Conservation (phyloP, 1,140 invertebrate genomes). For the Cydia splendana region DNA sequence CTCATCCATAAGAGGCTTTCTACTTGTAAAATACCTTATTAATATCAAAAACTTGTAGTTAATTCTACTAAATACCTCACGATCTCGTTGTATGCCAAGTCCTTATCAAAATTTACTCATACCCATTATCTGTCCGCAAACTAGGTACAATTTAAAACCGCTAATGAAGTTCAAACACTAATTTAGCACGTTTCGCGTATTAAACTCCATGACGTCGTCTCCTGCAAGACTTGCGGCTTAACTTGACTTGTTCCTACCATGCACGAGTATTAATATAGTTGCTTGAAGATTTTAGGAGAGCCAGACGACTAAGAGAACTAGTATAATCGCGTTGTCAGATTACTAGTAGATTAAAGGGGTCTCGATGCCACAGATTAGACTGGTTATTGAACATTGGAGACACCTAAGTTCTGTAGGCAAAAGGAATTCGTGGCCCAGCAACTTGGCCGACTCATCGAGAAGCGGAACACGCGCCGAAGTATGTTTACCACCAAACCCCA, state of each 20-base stretch:
- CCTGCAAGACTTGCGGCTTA: slow-evolving; percentile 28
- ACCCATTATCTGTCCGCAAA: background rate
- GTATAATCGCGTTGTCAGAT: background rate
- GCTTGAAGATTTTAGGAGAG: background rate
- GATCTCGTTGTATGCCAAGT: background rate
- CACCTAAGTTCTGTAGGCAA: background rate
- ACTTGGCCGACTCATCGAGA: background rate
- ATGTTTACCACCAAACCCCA: slow-evolving; percentile 11
- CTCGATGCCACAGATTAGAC: background rate
- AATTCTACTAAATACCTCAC: background rate
- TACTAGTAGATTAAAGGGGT: background rate
- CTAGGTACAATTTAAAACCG: slow-evolving; percentile 20
- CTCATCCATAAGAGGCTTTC: no score
- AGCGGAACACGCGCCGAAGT: slow-evolving; percentile 19
- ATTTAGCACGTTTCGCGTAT: slow-evolving; percentile 28
- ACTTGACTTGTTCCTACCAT: slow-evolving; percentile 22
- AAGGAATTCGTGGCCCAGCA: background rate
- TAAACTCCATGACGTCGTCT: slow-evolving; percentile 17
- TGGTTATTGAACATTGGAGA: background rate
- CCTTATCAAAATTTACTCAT: background rate
- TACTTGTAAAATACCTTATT: no score
- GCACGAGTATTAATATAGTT: background rate
- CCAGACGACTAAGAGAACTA: background rate
- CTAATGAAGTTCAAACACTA: slow-evolving; percentile 20
- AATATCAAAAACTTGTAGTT: no score